Base-by-base conservation (phyloP, 2,888 invertebrate species). In the Eubasilissa splendida region DNA sequence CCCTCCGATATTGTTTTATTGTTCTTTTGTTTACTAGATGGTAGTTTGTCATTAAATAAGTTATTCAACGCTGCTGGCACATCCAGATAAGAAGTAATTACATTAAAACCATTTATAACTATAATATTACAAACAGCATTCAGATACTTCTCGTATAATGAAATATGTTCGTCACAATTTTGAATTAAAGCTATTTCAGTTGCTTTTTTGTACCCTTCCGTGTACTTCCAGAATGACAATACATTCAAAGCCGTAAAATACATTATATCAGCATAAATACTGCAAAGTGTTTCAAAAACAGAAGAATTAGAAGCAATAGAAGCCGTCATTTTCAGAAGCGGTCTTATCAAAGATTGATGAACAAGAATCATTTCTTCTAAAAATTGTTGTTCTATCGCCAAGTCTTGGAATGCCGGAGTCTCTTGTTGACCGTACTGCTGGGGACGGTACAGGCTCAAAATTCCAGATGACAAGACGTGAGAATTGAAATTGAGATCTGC, bases 101-200 rank as follows among this genome's bases (percentile, higher is more conserved):
- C 92, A 65, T 89, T 86, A 86, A 95, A 94, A 56, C 95, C 95
- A 85, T 93, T 92, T 83, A 95, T 90, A 84, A 94, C 93, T 86
- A 93, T 93, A 83, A 95, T 91, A 90, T 95, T 94, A 87, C 95
- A 94, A 86, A 95, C 90, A 85, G 92, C 92, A 87, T 93, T 90
- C 68, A 94, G 91, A 89, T 95, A 95, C 87, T 92, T 92, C 87
- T 92, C 93, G 87, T 94, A 95, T 83, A 94, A 90, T 86, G 92
- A 91, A 86, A 94, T 92, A 88, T 92, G 93, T 88, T 95, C 95
- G 85, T 94, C 93, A 86, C 93, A 91, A 88, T 93, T 92, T 86
- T 93, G 93, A 85, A 95, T 91, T 85, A 95, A 91, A 74, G 93
- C 89, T 86, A 95, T 91, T 88, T 94, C 93, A 86, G 92, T 92